These are phyloP conservation scores for Cerastis rubricosa DNA, from an alignment of 2,888 invertebrate genomes.

Conservation along the genomic window DNA sequence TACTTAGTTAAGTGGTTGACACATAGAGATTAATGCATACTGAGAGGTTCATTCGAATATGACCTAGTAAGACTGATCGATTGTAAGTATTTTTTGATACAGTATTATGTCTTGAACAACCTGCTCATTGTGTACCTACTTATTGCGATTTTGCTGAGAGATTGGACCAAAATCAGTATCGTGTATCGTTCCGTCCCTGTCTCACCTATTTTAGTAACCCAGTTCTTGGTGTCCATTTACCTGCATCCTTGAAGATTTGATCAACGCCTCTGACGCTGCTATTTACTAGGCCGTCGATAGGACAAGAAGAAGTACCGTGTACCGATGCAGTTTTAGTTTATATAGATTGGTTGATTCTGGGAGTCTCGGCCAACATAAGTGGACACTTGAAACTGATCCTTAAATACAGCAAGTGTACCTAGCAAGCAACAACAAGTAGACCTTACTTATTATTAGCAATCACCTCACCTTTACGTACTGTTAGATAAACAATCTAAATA, in stretches of 20 bases:
- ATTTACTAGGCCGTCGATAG: background rate
- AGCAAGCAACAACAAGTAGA: no score
- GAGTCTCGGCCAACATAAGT: background rate
- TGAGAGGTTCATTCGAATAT: slow-evolving; percentile 53
- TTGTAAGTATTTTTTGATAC: slow-evolving; percentile 9
- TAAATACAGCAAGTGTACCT: no score
- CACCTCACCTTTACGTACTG: slow-evolving; percentile 40
- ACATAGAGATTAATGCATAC: slow-evolving; percentile 46
- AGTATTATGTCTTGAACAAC: background rate
- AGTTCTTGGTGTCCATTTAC: background rate
- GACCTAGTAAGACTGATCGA: slow-evolving; percentile 34
- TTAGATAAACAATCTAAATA: slow-evolving; percentile 62
- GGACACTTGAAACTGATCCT: slow-evolving; percentile 12
- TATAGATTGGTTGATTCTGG: background rate
- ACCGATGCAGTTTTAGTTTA: background rate
- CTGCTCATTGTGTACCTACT: background rate
- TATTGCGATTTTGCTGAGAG: background rate
- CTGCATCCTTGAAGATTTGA: background rate
- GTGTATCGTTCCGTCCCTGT: background rate
- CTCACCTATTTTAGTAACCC: no score
- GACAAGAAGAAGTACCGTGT: background rate
- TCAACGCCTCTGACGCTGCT: background rate
- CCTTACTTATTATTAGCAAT: slow-evolving; percentile 49
- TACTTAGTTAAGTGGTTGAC: slow-evolving; percentile 49
- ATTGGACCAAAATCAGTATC: background rate